These are phyloP conservation scores for Mustela erminea DNA, from an alignment of 2,797 vertebrate species.

Conservation along the genomic window DNA sequence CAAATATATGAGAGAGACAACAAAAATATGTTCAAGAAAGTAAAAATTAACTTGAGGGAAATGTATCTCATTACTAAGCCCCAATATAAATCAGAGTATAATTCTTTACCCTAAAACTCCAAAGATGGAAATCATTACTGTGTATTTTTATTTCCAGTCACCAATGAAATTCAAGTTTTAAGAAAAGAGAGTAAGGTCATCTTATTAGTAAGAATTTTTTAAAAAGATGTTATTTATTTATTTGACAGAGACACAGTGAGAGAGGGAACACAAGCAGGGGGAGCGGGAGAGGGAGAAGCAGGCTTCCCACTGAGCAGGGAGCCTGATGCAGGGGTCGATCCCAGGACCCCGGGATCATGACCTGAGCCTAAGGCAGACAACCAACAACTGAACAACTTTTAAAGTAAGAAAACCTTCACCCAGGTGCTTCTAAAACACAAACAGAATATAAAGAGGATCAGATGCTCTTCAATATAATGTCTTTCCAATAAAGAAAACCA, in stretches of 20 bases:
- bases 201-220: conserved; percentile 43
- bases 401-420: conserved; percentile 16
- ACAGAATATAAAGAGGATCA: neutral
- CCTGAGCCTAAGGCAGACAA: too few relatives aligned
- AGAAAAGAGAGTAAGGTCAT: conserved; percentile 33
- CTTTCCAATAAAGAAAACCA: conserved; percentile 41
- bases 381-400: neutral
- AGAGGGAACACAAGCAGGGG: too few relatives aligned
- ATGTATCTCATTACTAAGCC: conserved; percentile 51
- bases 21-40: conserved; percentile 61
- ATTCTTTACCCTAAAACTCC: conserved; percentile 20
- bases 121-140: conserved; percentile 37
- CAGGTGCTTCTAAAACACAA: conserved; percentile 26
- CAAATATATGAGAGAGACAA: conserved; percentile 30
- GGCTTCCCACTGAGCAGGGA: too few relatives aligned
- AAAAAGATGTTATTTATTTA: neutral
- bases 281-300: too few relatives aligned
- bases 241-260: too few relatives aligned
- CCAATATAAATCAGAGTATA: conserved; percentile 28
- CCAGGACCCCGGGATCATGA: too few relatives aligned
- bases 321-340: too few relatives aligned
- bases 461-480: conserved; percentile 12
- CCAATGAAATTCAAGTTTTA: conserved; percentile 63
- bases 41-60: conserved; percentile 58
- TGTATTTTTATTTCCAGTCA: conserved; percentile 59